Percentiles rank a stretch among this genome's conserved stretches.
Evolutionary conservation across 1,140 invertebrate species (phyloP).

Genomic region (Formica exsecta): DNA sequence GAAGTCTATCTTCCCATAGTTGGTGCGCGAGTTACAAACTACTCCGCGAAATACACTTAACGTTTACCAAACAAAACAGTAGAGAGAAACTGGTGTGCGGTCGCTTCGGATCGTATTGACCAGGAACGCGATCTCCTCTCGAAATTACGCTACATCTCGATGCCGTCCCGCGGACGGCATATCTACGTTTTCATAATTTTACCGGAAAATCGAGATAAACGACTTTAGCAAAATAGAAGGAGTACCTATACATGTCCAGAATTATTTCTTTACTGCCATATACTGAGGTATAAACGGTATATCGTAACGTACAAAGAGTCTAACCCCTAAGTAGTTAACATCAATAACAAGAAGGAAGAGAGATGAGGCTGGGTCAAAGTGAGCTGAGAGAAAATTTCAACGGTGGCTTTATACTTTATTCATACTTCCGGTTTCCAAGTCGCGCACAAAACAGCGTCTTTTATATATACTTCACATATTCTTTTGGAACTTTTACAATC

Average conservation of each 20-base stretch:
- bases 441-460: conserved; percentile 20
- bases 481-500: conserved; percentile 53
- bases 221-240: conserved; percentile 46
- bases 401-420: conserved; percentile 41
- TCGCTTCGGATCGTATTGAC: conserved; percentile 32
- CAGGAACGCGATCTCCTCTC: conserved; percentile 52
- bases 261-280: conserved; percentile 62
- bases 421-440: conserved; percentile 40
- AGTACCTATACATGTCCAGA: conserved; percentile 45
- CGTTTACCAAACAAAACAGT: conserved; percentile 68
- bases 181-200: conserved; percentile 45
- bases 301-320: conserved; percentile 59
- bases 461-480: conserved; percentile 4
- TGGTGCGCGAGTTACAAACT: conserved; percentile 52
- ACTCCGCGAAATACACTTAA: conserved; percentile 37
- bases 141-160: conserved; percentile 30
- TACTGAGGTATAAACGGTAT: conserved; percentile 45
- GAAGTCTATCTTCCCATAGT: conserved; percentile 58
- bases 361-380: conserved; percentile 51
- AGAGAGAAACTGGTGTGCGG: conserved; percentile 11
- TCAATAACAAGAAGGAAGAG: conserved; percentile 39
- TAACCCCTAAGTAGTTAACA: conserved; percentile 61
- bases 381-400: conserved; percentile 35
- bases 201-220: conserved; percentile 2
- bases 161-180: neutral